phyloP scores from a whole-genome alignment of 2,113 vertebrate genomes.

The Amphiprion percula region DNA sequence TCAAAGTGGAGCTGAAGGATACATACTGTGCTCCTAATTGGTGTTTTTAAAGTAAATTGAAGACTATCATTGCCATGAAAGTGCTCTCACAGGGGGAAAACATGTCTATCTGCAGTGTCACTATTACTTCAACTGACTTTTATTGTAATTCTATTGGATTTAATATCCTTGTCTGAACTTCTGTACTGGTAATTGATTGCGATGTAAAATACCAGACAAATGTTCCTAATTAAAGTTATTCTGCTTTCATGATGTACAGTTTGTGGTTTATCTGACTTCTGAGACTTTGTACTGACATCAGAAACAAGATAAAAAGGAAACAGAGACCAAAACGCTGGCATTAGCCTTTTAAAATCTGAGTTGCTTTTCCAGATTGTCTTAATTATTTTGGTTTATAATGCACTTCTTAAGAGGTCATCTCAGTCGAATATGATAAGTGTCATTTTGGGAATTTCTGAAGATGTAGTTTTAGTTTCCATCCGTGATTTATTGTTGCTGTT shows the following conservation, averaged over 20 bases:
- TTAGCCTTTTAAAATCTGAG: slow-evolving; percentile 4
- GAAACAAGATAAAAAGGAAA: background rate
- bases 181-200: no score
- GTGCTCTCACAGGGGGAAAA: background rate
- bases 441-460: background rate
- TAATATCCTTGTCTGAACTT: no score
- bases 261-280: background rate
- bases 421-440: background rate
- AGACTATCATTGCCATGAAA: slow-evolving; percentile 25
- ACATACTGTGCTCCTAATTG: slow-evolving; percentile 8
- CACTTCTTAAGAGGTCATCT: background rate
- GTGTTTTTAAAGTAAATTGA: slow-evolving; percentile 41
- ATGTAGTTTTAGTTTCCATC: background rate
- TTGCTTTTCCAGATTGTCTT: background rate
- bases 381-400: background rate
- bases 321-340: background rate
- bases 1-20: slow-evolving; percentile 39
- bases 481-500: slow-evolving; percentile 14
- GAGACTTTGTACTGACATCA: background rate
- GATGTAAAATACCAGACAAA: no score
- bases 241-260: no score
- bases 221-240: no score
- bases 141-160: no score
- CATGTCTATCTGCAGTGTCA: background rate
- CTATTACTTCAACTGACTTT: no score